A percentile compares a stretch with the other conserved stretches of the same genome.
Evolutionary conservation across 1,140 invertebrate species (phyloP).

Genomic region (Achatina immaculata): DNA sequence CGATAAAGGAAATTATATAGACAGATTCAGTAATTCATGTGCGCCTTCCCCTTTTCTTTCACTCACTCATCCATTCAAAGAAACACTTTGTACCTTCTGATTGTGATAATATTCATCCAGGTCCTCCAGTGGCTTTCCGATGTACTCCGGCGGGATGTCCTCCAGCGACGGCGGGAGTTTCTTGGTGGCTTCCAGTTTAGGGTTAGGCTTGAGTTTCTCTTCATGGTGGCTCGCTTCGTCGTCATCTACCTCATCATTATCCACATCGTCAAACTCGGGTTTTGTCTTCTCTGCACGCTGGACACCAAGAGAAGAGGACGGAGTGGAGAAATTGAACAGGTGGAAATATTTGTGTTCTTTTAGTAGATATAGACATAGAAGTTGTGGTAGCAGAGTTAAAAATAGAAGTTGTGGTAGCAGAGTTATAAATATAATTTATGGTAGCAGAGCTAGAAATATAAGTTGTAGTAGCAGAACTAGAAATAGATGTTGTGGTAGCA

Average conservation of each 20-base stretch:
- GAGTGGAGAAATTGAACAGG: neutral
- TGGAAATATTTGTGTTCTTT: neutral
- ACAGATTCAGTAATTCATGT: too few relatives aligned
- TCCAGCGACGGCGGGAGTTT: constrained; percentile 65
- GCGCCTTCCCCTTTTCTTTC: constrained; percentile 12
- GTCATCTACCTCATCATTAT: constrained; percentile 56
- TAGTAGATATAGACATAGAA: constrained; percentile 9
- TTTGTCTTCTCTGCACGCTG: constrained; percentile 53
- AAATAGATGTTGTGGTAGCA: constrained; percentile 31
- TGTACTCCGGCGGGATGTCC: constrained; percentile 60
- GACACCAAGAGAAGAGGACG: neutral
- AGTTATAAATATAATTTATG: neutral
- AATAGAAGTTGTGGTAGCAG: too few relatives aligned
- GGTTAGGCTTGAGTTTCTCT: constrained; percentile 60
- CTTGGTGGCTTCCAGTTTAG: constrained; percentile 66
- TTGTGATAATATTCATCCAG: constrained; percentile 69
- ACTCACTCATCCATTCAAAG: neutral
- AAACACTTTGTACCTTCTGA: constrained; percentile 67
- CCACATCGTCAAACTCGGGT: constrained; percentile 47
- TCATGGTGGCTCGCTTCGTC: constrained; percentile 56
- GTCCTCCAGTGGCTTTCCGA: constrained; percentile 68
- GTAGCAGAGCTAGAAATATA: constrained; percentile 15
- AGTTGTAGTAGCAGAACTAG: constrained; percentile 33
- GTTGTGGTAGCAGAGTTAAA: constrained; percentile 4
- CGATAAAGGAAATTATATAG: too few relatives aligned